Evolutionary conservation across 2,888 invertebrate genomes (phyloP).

Genomic region (Eristalis pertinax): DNA sequence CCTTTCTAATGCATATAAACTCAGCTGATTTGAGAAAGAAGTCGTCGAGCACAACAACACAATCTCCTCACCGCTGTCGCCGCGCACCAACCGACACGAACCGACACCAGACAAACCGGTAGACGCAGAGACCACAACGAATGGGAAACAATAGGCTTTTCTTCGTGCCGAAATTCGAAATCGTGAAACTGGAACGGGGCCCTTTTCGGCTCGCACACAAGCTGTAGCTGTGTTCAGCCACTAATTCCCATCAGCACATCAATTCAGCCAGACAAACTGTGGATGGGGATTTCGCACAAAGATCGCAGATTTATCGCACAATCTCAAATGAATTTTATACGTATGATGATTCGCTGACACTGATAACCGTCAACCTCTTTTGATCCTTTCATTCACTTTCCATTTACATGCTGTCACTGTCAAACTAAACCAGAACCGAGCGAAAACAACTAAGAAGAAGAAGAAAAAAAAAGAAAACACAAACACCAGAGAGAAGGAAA

Average conservation of each 20-base stretch:
- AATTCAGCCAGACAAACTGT: slow-evolving; percentile 1
- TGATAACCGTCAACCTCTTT: slow-evolving; percentile 28
- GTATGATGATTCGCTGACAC: slow-evolving; percentile 13
- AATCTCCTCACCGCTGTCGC: background rate
- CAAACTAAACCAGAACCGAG: background rate
- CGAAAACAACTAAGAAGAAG: background rate
- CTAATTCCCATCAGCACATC: background rate
- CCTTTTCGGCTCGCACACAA: background rate
- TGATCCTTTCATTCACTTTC: slow-evolving; percentile 29
- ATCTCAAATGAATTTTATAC: background rate
- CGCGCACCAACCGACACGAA: background rate
- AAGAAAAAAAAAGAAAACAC: slow-evolving; percentile 15
- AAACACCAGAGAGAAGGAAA: slow-evolving; percentile 17
- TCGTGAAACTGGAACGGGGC: slow-evolving; percentile 26
- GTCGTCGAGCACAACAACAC: background rate
- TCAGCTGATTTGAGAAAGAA: slow-evolving; percentile 57
- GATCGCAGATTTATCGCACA: slow-evolving; percentile 4
- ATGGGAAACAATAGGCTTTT: background rate
- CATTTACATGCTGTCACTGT: slow-evolving; percentile 48
- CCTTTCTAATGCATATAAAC: slow-evolving; percentile 40
- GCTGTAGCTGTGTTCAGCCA: background rate
- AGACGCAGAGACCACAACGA: background rate
- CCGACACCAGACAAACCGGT: slow-evolving; percentile 35
- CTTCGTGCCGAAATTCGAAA: background rate
- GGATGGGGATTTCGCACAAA: background rate